Conservation (phyloP, 2,797 vertebrate genomes). For the Gephyroberyx darwinii region DNA sequence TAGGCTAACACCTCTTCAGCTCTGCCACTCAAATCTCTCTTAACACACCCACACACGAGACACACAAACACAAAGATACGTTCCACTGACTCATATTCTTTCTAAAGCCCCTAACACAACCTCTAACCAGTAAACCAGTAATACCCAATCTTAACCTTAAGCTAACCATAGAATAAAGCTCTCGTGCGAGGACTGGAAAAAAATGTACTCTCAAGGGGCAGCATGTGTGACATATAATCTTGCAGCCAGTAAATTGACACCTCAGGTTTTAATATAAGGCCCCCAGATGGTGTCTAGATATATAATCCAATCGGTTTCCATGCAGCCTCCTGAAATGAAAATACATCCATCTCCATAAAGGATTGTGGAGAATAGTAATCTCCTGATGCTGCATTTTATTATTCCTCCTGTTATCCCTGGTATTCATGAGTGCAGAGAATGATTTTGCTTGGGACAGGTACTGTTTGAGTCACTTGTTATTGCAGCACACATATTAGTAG, state of each 20-base stretch:
- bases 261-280: slow-evolving; percentile 47
- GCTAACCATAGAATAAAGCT: not conserved
- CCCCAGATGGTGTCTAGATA: slow-evolving; percentile 56
- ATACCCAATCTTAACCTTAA: not conserved
- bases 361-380: too few species aligned
- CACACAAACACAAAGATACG: not conserved
- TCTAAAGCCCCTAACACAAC: not conserved
- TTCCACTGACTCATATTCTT: not conserved
- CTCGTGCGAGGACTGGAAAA: too few species aligned
- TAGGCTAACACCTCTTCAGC: slow-evolving; percentile 5
- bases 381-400: not conserved
- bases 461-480: slow-evolving; percentile 18
- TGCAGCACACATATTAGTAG: slow-evolving; percentile 13
- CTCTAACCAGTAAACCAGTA: not conserved
- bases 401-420: not conserved
- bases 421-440: not conserved
- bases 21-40: slow-evolving; percentile 13
- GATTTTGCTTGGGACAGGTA: not conserved
- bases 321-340: slow-evolving; percentile 27
- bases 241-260: slow-evolving; percentile 46
- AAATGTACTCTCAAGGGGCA: slow-evolving; percentile 8
- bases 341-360: not conserved
- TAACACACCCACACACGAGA: not conserved
- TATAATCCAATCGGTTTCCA: slow-evolving; percentile 54
- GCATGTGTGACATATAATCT: slow-evolving; percentile 40